Conservation (phyloP, 2,888 invertebrate species). For the Panopea generosa region DNA sequence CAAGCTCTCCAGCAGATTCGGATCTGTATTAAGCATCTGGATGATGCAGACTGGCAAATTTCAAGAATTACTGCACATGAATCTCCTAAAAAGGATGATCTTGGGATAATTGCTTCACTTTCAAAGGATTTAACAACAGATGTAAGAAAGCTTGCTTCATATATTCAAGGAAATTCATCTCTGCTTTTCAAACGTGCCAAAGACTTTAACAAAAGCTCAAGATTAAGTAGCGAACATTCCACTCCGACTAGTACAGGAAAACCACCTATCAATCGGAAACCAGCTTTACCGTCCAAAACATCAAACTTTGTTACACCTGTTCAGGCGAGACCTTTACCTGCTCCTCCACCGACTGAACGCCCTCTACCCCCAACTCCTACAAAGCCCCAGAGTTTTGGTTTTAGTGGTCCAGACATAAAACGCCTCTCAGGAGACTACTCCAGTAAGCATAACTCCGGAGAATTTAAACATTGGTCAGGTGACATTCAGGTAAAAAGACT, state of each 20-base stretch:
- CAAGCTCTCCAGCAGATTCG: slow-evolving; percentile 73
- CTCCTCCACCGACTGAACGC: slow-evolving; percentile 76
- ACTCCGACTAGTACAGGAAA: slow-evolving; percentile 44
- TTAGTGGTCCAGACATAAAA: slow-evolving; percentile 48
- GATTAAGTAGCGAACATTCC: slow-evolving; percentile 48
- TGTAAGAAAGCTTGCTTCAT: slow-evolving; percentile 94
- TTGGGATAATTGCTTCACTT: slow-evolving; percentile 95
- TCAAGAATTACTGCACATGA: slow-evolving; percentile 84
- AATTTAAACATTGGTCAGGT: slow-evolving; percentile 60
- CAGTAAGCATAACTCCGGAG: slow-evolving; percentile 62
- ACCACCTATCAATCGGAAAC: slow-evolving; percentile 73
- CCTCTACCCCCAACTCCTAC: slow-evolving; percentile 74
- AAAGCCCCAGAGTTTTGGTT: slow-evolving; percentile 50
- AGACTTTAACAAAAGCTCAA: slow-evolving; percentile 60
- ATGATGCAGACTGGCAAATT: slow-evolving; percentile 79
- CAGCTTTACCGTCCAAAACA: slow-evolving; percentile 60
- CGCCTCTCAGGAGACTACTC: slow-evolving; percentile 47
- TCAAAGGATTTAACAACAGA: slow-evolving; percentile 95
- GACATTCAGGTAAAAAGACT: slow-evolving; percentile 66
- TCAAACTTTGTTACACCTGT: slow-evolving; percentile 82
- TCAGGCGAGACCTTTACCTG: slow-evolving; percentile 88
- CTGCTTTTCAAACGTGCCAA: slow-evolving; percentile 78
- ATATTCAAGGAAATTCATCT: slow-evolving; percentile 89
- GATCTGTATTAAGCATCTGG: slow-evolving; percentile 72
- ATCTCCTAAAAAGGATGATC: slow-evolving; percentile 89